phyloP scores from a whole-genome alignment of 2,888 invertebrate genomes.

The Euspilapteryx auroguttella region DNA sequence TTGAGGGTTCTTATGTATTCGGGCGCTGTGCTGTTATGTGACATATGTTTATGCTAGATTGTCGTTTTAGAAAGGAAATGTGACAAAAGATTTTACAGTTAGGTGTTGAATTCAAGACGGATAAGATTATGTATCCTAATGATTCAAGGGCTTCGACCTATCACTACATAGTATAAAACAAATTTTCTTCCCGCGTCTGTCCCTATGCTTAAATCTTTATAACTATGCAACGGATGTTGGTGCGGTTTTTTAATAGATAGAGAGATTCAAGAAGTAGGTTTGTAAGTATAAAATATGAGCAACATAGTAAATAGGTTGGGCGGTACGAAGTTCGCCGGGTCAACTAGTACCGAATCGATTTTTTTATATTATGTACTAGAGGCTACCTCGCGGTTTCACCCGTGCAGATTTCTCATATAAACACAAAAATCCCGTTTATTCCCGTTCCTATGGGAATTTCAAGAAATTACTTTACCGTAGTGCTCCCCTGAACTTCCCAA shows the following conservation, averaged over 20 bases:
- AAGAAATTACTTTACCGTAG: too few species aligned
- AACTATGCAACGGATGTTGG: neutral
- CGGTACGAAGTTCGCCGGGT: too few species aligned
- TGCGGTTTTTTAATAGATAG: neutral
- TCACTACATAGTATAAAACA: too few species aligned
- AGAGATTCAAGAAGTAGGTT: neutral
- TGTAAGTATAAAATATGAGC: neutral
- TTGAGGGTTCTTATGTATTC: too few species aligned
- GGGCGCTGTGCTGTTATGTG: neutral
- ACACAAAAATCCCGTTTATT: neutral
- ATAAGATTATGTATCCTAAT: too few species aligned
- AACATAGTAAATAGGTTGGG: neutral
- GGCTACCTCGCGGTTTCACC: neutral
- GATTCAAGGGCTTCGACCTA: too few species aligned
- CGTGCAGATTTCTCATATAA: neutral
- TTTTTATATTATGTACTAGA: neutral
- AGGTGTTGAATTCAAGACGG: too few species aligned
- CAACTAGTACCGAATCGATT: too few species aligned
- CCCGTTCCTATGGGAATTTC: neutral
- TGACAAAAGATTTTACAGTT: too few species aligned
- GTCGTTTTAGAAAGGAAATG: too few species aligned
- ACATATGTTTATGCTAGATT: neutral
- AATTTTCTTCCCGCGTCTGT: neutral
- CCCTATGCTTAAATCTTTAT: neutral
- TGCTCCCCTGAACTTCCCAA: too few species aligned